Conservation (phyloP, 2,113 vertebrate genomes). For the Tricholaema leucomelas region DNA sequence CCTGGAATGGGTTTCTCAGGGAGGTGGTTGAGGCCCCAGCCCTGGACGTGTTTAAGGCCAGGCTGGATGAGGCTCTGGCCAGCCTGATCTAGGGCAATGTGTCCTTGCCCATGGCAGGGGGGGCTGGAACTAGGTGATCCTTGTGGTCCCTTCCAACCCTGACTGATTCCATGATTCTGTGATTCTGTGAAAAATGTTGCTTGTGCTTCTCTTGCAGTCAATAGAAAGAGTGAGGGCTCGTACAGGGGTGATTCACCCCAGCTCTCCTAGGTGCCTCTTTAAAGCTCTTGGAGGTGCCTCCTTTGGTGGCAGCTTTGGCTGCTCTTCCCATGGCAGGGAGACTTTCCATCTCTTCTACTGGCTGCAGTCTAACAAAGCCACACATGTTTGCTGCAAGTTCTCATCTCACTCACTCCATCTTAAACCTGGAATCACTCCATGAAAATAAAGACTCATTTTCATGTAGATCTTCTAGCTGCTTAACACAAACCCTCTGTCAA, state of each 20-base stretch:
- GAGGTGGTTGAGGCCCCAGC: no score
- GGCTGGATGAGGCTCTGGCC: no score
- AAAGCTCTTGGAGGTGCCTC: not conserved
- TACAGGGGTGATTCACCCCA: not conserved
- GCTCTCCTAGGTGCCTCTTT: not conserved
- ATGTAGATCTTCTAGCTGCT: not conserved
- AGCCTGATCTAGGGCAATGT: no score
- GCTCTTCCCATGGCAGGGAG: not conserved
- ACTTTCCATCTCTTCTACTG: not conserved
- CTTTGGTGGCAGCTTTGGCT: not conserved
- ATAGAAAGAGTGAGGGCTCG: not conserved
- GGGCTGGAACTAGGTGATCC: no score
- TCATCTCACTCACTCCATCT: not conserved
- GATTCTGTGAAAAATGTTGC: not conserved
- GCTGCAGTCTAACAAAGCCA: not conserved
- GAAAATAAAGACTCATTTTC: not conserved
- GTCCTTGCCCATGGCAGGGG: no score
- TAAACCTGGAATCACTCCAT: not conserved
- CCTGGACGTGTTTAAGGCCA: no score
- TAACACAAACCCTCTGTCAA: not conserved
- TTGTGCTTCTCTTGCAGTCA: not conserved
- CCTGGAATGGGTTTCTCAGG: no score
- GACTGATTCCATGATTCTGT: no score
- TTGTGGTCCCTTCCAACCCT: no score
- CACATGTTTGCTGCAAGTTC: fast-evolving